These are phyloP conservation scores for Thaumetopoea pityocampa DNA, from an alignment of 1,140 invertebrate genomes.

Conservation along the genomic window DNA sequence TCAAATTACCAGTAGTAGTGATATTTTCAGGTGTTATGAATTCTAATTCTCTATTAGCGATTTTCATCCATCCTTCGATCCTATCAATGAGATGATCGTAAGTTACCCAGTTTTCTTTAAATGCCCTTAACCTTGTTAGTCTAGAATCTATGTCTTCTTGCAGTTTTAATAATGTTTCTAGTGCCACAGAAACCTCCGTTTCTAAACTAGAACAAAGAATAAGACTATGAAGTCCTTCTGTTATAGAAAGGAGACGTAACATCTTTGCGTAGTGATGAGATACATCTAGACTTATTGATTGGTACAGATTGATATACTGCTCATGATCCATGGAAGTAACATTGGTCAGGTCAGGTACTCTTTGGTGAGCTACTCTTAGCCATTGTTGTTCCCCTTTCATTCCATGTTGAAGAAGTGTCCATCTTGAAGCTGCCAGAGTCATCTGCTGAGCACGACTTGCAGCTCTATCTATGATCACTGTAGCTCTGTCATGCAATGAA, in stretches of 20 bases:
- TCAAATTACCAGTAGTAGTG: constrained; percentile 81
- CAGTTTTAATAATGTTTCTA: constrained; percentile 82
- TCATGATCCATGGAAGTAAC: constrained; percentile 88
- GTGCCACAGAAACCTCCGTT: constrained; percentile 80
- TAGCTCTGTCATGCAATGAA: constrained; percentile 84
- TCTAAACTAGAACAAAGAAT: constrained; percentile 84
- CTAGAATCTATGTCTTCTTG: constrained; percentile 85
- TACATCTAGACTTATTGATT: constrained; percentile 85
- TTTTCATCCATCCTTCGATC: constrained; percentile 84
- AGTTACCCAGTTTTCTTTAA: constrained; percentile 85
- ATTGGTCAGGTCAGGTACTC: constrained; percentile 85
- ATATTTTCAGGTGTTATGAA: constrained; percentile 70
- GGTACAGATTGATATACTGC: constrained; percentile 89
- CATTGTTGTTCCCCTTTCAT: constrained; percentile 88
- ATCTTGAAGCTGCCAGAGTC: constrained; percentile 87
- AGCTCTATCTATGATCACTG: constrained; percentile 85
- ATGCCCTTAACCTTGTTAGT: constrained; percentile 81
- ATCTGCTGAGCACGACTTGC: constrained; percentile 87
- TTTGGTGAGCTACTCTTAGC: constrained; percentile 87
- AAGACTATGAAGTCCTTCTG: constrained; percentile 83
- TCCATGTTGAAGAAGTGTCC: constrained; percentile 87
- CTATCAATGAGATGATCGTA: constrained; percentile 84
- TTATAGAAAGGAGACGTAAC: constrained; percentile 82
- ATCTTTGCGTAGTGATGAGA: constrained; percentile 86
- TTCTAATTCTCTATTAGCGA: constrained; percentile 81